A percentile compares a stretch with the other conserved stretches of the same genome.
phyloP scores from a whole-genome alignment of 1,140 invertebrate genomes.

The Gryon sp. region DNA sequence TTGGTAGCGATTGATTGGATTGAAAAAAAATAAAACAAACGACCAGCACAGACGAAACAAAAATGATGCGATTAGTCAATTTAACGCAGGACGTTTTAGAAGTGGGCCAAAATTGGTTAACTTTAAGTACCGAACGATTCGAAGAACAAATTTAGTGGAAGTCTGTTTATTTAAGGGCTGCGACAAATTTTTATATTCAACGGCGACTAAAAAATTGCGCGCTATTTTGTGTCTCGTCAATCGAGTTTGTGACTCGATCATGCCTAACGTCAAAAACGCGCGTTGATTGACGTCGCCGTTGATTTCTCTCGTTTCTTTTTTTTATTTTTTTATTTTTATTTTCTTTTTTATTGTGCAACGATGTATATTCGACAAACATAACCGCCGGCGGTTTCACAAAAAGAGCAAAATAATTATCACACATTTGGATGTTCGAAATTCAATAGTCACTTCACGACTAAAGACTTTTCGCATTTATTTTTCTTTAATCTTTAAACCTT shows the following conservation, averaged over 20 bases:
- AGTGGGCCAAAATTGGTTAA: background rate
- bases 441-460: no score
- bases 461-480: no score
- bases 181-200: conserved; percentile 22
- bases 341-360: no score
- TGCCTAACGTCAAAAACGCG: conserved; percentile 55
- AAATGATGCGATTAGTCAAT: no score
- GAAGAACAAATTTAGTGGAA: conserved; percentile 13
- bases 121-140: background rate
- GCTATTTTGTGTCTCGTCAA: conserved; percentile 62
- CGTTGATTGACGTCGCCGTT: conserved; percentile 62
- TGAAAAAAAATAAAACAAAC: conserved; percentile 31
- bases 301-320: no score
- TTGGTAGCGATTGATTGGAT: conserved; percentile 33
- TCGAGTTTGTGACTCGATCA: conserved; percentile 68
- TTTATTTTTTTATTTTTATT: no score
- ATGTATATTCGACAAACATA: conserved; percentile 13
- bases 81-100: no score
- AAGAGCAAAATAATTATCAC: background rate
- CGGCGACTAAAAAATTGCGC: conserved; percentile 55
- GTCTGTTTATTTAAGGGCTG: conserved; percentile 11
- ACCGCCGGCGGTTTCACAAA: background rate
- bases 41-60: background rate
- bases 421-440: background rate
- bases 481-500: no score